phyloP scores from a whole-genome alignment of 2,888 invertebrate species.

The Ypsolopha sequella region DNA sequence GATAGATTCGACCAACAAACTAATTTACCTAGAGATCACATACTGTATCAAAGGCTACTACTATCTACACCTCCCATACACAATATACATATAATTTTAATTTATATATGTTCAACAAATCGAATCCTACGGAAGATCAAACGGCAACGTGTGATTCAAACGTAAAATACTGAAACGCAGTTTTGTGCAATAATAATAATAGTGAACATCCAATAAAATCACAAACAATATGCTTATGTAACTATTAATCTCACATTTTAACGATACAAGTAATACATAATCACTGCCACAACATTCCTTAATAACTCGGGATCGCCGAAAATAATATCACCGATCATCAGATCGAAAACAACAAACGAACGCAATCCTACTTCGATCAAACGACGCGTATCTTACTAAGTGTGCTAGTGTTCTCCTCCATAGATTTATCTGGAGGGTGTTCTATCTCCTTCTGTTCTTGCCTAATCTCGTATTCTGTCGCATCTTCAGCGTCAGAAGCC shows the following conservation, averaged over 20 bases:
- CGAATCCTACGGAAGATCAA: background rate
- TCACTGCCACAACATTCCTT: background rate
- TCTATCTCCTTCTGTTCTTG: conserved; percentile 21
- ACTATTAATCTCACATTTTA: conserved; percentile 3
- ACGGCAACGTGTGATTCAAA: background rate
- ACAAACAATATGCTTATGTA: conserved; percentile 1
- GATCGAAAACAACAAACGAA: too few relatives aligned
- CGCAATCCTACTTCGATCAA: conserved; percentile 5
- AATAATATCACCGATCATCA: background rate
- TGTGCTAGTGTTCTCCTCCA: conserved; percentile 25
- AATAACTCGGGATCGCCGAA: too few relatives aligned
- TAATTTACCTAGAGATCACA: conserved; percentile 41
- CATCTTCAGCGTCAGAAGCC: conserved; percentile 27
- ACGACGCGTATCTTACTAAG: conserved; percentile 18
- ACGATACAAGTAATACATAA: background rate
- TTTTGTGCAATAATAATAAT: conserved; percentile 2
- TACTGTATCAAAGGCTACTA: conserved; percentile 27
- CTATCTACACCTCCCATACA: conserved; percentile 1
- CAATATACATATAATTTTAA: conserved; percentile 3
- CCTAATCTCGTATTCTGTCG: conserved; percentile 14
- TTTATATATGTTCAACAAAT: conserved; percentile 2
- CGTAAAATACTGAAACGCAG: background rate
- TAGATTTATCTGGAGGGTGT: conserved; percentile 42
- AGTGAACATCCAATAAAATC: background rate
- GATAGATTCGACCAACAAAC: conserved; percentile 19